Evolutionary conservation across 2,888 invertebrate species (phyloP).

Genomic region (Napeogenes sylphis): DNA sequence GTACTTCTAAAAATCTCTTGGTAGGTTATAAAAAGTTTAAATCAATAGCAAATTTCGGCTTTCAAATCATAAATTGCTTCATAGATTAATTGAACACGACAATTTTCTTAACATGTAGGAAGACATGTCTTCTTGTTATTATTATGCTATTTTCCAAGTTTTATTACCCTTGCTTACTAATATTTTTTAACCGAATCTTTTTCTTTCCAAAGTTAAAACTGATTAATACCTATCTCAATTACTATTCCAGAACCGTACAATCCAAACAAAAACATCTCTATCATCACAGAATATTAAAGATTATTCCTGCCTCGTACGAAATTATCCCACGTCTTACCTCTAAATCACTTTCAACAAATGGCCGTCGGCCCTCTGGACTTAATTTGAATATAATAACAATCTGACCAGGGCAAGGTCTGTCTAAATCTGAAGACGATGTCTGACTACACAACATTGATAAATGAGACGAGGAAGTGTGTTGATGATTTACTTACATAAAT

Average conservation of each 20-base stretch:
- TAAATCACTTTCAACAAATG: constrained; percentile 36
- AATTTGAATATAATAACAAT: constrained; percentile 37
- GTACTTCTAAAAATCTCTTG: too few species aligned
- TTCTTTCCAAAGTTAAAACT: neutral
- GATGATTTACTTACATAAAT: constrained; percentile 36
- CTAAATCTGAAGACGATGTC: constrained; percentile 26
- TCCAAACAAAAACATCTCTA: constrained; percentile 21
- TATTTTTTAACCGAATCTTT: too few species aligned
- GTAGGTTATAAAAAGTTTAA: too few species aligned
- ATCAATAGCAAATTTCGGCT: too few species aligned
- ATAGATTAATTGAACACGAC: too few species aligned
- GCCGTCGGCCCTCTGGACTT: constrained; percentile 34
- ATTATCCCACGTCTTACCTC: constrained; percentile 33
- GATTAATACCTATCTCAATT: constrained; percentile 6
- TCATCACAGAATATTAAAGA: constrained; percentile 24
- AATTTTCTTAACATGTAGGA: too few species aligned
- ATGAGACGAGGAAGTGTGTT: constrained; percentile 32
- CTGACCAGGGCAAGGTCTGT: constrained; percentile 28
- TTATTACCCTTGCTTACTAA: too few species aligned
- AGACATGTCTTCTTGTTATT: too few species aligned
- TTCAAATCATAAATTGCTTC: too few species aligned
- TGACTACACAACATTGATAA: constrained; percentile 31
- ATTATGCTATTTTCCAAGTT: too few species aligned
- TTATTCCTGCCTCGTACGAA: constrained; percentile 28
- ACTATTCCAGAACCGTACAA: constrained; percentile 5